Evolutionary conservation across 2,797 vertebrate species (phyloP), one percentile per base, ranked within the genome.

Genomic region (Microcaecilia unicolor): DNA sequence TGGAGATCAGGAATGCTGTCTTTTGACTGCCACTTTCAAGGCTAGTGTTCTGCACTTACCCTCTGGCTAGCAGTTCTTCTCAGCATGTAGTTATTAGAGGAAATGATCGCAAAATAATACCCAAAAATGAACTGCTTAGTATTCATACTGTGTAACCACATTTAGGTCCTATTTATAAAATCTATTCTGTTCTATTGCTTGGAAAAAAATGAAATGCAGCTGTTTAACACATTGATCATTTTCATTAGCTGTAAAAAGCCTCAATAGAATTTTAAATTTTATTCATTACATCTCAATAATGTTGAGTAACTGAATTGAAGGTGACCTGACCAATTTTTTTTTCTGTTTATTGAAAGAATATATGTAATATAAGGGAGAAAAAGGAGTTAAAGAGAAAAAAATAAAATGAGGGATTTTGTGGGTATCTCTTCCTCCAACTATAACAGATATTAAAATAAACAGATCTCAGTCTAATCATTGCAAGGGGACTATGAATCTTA

Each of bases 111-210:
- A 56, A 79, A 83, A 74, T 68, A 69, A 77, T 74, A 61, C 73
- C 66, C 74, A 75, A 64, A 70, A 73, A 74, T 51, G 32, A 74
- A 65, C 70, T 80, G 63, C 80, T 76, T 77, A 77, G 64, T 59
- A 78, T 83, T 72, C 73, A 65, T 31, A 40, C 51, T 67, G 57
- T 54, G 55, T 76, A 37, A 66, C 74, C 70, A 71, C 58, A 77
- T 78, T 78, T 80, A 78, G 64, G 61, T 69, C 71, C 75, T 81
- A 85, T 85, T 83, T 81, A 81, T 80, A 82, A 83, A 78, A 79
- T 66, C 71, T 78, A 78, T 81, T 80, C 67, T 76, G 67, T 72
- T 74, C 67, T 49, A 63, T 32, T 58, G 51, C 62, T 74, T 61
- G 64, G 63, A 73, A 67, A 83, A 78, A 80, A 73, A 62, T 61